phyloP scores from a whole-genome alignment of 1,140 invertebrate species.

The Spodoptera litura region DNA sequence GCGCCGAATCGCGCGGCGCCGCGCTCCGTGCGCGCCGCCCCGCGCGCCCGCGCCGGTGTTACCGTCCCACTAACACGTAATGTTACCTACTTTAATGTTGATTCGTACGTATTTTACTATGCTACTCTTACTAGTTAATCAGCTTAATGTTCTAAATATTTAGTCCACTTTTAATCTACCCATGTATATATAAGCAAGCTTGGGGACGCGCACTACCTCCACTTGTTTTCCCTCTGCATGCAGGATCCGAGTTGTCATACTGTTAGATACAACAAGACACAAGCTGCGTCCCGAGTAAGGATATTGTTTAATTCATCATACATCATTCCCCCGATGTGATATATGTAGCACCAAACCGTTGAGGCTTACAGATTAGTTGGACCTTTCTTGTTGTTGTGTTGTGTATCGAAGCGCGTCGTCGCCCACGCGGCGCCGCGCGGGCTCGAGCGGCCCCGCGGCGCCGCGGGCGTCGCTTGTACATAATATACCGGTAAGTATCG shows the following conservation, averaged over 20 bases:
- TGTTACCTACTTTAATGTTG: slow-evolving; percentile 61
- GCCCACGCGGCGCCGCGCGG: background rate
- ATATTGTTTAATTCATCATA: background rate
- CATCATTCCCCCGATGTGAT: background rate
- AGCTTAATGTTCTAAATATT: slow-evolving; percentile 12
- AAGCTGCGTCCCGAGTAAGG: background rate
- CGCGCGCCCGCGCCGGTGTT: slow-evolving; percentile 42
- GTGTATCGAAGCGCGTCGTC: background rate
- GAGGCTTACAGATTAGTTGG: background rate
- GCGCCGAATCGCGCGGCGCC: slow-evolving; percentile 3
- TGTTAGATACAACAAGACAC: background rate
- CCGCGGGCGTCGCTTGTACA: background rate
- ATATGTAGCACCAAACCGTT: background rate
- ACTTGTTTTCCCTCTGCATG: background rate
- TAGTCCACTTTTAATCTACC: background rate
- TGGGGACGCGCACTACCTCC: background rate
- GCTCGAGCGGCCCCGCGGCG: background rate
- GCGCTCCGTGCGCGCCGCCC: background rate
- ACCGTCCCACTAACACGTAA: slow-evolving; percentile 52
- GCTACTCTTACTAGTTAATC: slow-evolving; percentile 17
- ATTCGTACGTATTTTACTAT: slow-evolving; percentile 57
- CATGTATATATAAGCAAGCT: too few relatives aligned
- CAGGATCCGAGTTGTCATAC: background rate
- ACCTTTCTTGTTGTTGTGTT: background rate
- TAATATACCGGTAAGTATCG: too few relatives aligned